These are phyloP conservation scores for Azemiops feae DNA, from an alignment of 2,113 vertebrate genomes.

Conservation along the genomic window DNA sequence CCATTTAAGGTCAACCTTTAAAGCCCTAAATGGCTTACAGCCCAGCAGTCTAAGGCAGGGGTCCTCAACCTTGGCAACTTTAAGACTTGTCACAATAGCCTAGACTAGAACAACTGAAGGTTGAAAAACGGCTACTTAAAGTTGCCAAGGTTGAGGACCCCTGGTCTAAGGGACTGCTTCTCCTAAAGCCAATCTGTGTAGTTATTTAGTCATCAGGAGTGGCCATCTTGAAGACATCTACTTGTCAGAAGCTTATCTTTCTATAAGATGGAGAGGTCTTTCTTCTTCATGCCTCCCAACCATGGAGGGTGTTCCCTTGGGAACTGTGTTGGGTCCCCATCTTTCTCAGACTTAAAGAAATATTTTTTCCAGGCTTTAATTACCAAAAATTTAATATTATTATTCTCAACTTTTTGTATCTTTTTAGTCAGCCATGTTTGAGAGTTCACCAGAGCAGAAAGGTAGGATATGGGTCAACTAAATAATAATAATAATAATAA, in stretches of 20 bases:
- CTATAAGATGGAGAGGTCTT: background rate
- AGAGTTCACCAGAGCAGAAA: background rate
- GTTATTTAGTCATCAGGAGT: background rate
- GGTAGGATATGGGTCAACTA: background rate
- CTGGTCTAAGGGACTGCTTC: background rate
- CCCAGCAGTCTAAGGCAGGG: background rate
- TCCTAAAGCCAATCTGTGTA: background rate
- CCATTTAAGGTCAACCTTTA: background rate
- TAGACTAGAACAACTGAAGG: too few species aligned
- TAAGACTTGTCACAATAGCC: too few species aligned
- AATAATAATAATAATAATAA: too few species aligned
- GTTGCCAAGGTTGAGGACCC: too few species aligned
- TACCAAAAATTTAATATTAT: background rate
- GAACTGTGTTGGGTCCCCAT: background rate
- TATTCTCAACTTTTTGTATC: background rate
- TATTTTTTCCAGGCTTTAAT: background rate
- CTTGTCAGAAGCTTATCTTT: background rate
- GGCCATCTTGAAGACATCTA: background rate
- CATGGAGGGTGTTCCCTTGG: background rate
- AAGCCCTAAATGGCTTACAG: background rate
- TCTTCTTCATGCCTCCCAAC: background rate
- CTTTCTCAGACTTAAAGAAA: background rate
- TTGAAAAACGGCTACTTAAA: too few species aligned
- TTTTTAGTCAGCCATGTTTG: background rate
- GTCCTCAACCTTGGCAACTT: too few species aligned